These are phyloP conservation scores for Diplazon laetatorius DNA, from an alignment of 2,888 invertebrate genomes.

Conservation along the genomic window DNA sequence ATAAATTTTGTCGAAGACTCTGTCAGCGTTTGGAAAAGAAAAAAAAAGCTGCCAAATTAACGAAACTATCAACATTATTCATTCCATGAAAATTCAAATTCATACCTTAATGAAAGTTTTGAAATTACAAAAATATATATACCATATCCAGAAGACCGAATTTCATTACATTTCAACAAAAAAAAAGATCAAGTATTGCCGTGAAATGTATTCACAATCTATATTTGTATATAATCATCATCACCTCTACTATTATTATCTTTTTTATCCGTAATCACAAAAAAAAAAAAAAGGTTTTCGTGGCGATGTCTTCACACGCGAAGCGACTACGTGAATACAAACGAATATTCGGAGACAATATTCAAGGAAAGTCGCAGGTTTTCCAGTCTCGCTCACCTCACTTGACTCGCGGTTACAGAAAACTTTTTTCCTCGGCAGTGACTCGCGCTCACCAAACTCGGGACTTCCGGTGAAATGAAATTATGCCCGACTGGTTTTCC, in stretches of 20 bases:
- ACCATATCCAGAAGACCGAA: no score
- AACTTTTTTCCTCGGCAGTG: constrained; percentile 35
- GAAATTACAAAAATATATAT: no score
- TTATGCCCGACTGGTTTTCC: constrained; percentile 37
- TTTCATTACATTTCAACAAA: no score
- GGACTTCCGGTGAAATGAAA: constrained; percentile 48
- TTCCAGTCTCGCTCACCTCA: constrained; percentile 32
- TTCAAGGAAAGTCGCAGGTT: constrained; percentile 16
- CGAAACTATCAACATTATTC: no score
- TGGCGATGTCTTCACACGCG: constrained; percentile 25
- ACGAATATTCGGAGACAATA: constrained; percentile 27
- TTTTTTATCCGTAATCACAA: not conserved
- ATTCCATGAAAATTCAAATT: no score
- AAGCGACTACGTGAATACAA: constrained; percentile 18
- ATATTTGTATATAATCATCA: no score
- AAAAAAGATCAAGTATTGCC: no score
- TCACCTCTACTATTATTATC: not conserved
- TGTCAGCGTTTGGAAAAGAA: no score
- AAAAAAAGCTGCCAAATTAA: no score
- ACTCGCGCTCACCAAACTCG: constrained; percentile 31
- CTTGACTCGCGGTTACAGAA: constrained; percentile 40
- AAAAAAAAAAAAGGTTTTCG: constrained; percentile 26
- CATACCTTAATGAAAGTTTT: no score
- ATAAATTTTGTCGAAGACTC: no score
- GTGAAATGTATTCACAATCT: no score